phyloP scores from a whole-genome alignment of 2,797 vertebrate species.

The Paedocypris micromegethes region DNA sequence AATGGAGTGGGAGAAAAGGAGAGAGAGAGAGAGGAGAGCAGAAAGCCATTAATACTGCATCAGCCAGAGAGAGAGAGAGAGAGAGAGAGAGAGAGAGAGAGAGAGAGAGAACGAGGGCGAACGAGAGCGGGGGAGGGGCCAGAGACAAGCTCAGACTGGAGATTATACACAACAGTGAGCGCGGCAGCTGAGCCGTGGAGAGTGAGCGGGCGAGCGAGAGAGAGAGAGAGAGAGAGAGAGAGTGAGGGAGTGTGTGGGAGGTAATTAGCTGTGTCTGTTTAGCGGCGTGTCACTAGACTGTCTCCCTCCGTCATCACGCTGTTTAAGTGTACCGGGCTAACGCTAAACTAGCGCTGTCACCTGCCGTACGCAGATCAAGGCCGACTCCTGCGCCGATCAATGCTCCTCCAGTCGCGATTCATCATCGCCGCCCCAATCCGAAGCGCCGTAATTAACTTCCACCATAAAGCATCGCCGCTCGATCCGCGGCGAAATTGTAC shows the following conservation, averaged over 20 bases:
- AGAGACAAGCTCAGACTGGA: constrained; percentile 45
- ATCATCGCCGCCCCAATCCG: too few relatives aligned
- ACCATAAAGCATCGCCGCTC: too few relatives aligned
- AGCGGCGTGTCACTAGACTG: constrained; percentile 44
- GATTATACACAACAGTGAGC: constrained; percentile 47
- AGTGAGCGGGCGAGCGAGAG: constrained; percentile 1
- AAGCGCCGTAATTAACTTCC: too few relatives aligned
- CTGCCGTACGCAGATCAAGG: neutral
- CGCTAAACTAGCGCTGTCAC: constrained; percentile 1
- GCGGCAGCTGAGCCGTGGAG: constrained; percentile 43
- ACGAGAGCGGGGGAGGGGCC: constrained; percentile 28
- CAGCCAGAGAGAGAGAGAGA: constrained; percentile 44
- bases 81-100: constrained; percentile 20
- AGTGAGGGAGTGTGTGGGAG: constrained; percentile 48
- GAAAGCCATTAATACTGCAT: constrained; percentile 57
- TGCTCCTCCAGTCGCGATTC: too few relatives aligned
- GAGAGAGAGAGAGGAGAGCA: constrained; percentile 34
- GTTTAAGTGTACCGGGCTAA: constrained; percentile 4
- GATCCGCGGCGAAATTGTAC: too few relatives aligned
- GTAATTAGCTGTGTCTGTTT: constrained; percentile 58
- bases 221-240: constrained; percentile 19
- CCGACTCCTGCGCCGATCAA: neutral
- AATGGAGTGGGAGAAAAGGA: constrained; percentile 38
- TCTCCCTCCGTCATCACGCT: constrained; percentile 23
- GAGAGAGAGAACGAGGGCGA: constrained; percentile 27